Conservation (phyloP, 2,797 vertebrate genomes). For the Heliangelus exortis region DNA sequence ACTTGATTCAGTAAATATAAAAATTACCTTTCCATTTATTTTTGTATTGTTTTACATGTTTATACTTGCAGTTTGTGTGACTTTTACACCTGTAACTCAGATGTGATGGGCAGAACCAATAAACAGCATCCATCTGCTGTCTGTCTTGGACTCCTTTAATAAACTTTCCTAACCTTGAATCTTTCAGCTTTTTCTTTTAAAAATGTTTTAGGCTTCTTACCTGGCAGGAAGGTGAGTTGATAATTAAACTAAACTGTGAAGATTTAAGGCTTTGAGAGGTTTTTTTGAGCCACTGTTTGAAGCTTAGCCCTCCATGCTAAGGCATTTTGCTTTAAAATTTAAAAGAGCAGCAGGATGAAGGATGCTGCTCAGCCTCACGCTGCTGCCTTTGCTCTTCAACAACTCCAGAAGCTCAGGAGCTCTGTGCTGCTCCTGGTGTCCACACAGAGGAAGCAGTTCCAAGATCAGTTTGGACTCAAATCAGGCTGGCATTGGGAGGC, state of each 20-base stretch:
- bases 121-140: conserved; percentile 72
- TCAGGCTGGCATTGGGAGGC: background rate
- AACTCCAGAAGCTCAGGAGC: rapidly evolving
- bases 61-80: conserved; percentile 82
- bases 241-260: background rate
- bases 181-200: background rate
- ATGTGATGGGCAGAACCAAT: conserved; percentile 80
- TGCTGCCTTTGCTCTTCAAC: no score
- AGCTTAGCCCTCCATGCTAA: background rate
- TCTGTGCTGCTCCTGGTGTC: background rate
- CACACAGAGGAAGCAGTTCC: background rate
- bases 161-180: background rate
- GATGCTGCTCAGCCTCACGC: background rate
- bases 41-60: conserved; percentile 86
- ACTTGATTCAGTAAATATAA: conserved; percentile 89
- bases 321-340: background rate
- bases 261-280: background rate
- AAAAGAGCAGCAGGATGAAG: background rate
- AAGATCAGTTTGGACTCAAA: background rate
- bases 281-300: background rate
- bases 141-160: background rate
- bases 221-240: background rate
- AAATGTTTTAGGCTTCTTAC: background rate
- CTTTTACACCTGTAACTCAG: conserved; percentile 80
- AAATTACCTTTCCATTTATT: conserved; percentile 79